Evolutionary conservation across 2,888 invertebrate genomes (phyloP), one percentile per base, ranked within the genome.

Genomic region (Dryococelus australis): DNA sequence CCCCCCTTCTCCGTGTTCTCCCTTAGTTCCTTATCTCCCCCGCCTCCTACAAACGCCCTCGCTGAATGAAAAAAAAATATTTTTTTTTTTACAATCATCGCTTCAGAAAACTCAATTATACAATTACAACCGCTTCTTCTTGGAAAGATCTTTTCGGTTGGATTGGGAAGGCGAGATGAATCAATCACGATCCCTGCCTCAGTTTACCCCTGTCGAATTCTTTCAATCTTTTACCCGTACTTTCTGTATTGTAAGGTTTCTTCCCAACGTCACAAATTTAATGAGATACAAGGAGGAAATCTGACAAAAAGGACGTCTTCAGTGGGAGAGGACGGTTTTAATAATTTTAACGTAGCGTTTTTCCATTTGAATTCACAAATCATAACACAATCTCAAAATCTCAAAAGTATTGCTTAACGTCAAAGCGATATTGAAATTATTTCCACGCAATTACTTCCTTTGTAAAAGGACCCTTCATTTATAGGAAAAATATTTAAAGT

Each of bases 31-130:
- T 65, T 35, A 65, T 85, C 47, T 47, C 35, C 85, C 24, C 24
- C 26, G 85, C 28, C 53, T 53, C 0, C 51, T n/a, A 16, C 27
- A 53, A 65, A 53, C 51, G 65, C 85, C 20, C 51, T 35, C 43
- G 26, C 47, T 85, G 53, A 65, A n/a, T 47, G 28, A 24, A 85
- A 26, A 43, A 47, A 20, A 12, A 83, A n/a, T n/a, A n/a, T n/a
- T 85, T 85, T 85, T 78, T 43, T 43, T 35, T 84, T 85, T 81
- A 85, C 87, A 86, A 87, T 87, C 87, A 85, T 85, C 86, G 87
- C 87, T 53, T 35, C 65, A 86, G 79, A 81, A 85, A 88, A 87
- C 88, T 88, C 85, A 87, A 88, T 88, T 88, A 88, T 87, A 86
- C 87, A 84, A 87, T 87, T 87, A 87, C 78, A 84, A 86, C 84